A percentile compares a stretch with the other conserved stretches of the same genome.
Conservation (phyloP, 92 coral and sea anemone species). For the Palythoa caribaeorum region DNA sequence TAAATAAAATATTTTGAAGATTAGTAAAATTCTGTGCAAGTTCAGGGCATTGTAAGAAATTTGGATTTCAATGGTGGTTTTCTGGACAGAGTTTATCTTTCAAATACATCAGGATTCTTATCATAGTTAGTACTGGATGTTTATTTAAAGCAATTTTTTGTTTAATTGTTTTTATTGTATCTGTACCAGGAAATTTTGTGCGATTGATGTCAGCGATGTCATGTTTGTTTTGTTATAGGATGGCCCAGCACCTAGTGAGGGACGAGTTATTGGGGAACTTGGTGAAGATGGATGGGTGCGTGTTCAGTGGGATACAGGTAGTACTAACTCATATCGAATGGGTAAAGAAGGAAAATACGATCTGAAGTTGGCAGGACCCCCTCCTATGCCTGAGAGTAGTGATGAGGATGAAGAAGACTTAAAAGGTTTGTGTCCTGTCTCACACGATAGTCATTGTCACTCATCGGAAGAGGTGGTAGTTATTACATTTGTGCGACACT, state of each 20-base stretch:
- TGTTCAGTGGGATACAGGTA: constrained; percentile 99
- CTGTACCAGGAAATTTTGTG: too few relatives aligned
- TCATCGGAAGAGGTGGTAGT: background rate
- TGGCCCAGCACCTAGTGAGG: constrained; percentile 98
- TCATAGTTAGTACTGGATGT: too few relatives aligned
- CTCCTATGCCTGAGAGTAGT: constrained; percentile 97
- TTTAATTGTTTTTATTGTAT: too few relatives aligned
- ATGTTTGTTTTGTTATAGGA: constrained; percentile 63
- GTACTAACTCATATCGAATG: constrained; percentile 99
- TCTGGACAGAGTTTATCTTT: too few relatives aligned
- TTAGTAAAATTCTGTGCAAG: too few relatives aligned
- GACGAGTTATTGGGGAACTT: constrained; percentile 96
- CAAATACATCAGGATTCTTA: too few relatives aligned
- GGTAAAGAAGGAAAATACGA: constrained; percentile 99
- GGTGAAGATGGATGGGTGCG: constrained; percentile 99
- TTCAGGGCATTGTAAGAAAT: too few relatives aligned
- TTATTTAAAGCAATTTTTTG: too few relatives aligned
- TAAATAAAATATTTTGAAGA: too few relatives aligned
- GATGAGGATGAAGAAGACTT: constrained; percentile 98
- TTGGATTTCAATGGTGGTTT: too few relatives aligned
- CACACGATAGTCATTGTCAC: background rate
- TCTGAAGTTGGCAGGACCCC: constrained; percentile 95
- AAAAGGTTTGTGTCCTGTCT: constrained; percentile 72
- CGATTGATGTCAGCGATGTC: background rate
- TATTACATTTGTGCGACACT: too few relatives aligned